Conservation (phyloP, 2,113 vertebrate species). For the Syrrhaptes paradoxus region DNA sequence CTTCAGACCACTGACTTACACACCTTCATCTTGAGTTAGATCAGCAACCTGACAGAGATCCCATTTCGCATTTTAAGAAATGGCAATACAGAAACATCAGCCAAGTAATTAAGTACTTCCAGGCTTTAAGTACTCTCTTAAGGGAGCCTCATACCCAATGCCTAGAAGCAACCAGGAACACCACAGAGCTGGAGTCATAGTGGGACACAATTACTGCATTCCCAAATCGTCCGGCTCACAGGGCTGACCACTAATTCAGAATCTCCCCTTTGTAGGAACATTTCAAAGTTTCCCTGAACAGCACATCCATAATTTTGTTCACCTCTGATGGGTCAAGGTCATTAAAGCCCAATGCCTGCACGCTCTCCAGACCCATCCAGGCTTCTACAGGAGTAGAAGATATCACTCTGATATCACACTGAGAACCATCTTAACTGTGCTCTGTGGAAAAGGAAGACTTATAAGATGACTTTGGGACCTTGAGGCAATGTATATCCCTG, state of each 20-base stretch:
- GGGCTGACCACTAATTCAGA: neutral
- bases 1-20: neutral
- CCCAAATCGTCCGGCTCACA: neutral
- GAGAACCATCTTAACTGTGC: neutral
- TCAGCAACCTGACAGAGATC: neutral
- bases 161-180: neutral
- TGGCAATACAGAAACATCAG: neutral
- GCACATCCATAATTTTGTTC: neutral
- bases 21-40: neutral
- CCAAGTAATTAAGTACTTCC: neutral
- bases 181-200: accelerated
- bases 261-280: neutral
- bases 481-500: neutral
- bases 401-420: neutral
- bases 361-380: neutral
- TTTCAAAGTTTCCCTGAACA: neutral
- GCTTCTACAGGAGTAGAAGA: neutral
- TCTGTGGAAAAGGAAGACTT: neutral
- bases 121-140: neutral
- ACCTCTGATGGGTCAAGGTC: neutral
- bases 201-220: neutral
- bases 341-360: neutral
- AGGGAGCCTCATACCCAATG: neutral
- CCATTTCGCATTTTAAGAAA: neutral
- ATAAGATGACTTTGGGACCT: neutral